These are phyloP conservation scores for Enoplosus armatus DNA, from an alignment of 2,797 vertebrate species.

Conservation along the genomic window DNA sequence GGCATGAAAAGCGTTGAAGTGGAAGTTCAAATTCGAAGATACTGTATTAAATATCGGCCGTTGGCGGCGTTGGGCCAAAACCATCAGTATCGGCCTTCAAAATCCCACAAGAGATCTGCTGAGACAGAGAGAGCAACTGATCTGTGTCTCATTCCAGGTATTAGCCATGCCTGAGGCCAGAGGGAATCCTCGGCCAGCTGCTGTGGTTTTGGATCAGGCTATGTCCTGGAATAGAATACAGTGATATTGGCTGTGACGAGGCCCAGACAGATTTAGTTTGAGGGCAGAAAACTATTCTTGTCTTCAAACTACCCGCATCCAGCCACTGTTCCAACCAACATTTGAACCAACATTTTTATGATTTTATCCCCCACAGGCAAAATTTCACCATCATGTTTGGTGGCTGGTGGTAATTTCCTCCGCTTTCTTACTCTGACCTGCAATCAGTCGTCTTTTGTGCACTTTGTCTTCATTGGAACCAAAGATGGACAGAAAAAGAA, in stretches of 20 bases:
- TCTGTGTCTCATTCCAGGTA: conserved; percentile 68
- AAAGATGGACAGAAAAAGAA: conserved; percentile 16
- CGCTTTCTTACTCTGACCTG: conserved; percentile 40
- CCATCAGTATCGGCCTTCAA: conserved; percentile 62
- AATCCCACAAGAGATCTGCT: conserved; percentile 55
- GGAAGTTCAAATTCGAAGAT: conserved; percentile 45
- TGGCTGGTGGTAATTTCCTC: conserved; percentile 51
- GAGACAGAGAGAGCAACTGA: conserved; percentile 61
- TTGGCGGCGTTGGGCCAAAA: conserved; percentile 32
- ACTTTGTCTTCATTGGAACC: conserved; percentile 56
- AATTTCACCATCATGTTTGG: conserved; percentile 36
- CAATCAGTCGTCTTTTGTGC: conserved; percentile 48
- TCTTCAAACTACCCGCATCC: conserved; percentile 45
- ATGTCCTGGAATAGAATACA: conserved; percentile 62
- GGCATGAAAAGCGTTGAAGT: conserved; percentile 29
- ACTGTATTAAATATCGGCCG: conserved; percentile 47
- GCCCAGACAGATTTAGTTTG: conserved; percentile 60
- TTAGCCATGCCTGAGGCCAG: conserved; percentile 63
- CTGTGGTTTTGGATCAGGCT: conserved; percentile 71
- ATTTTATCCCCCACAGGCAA: conserved; percentile 39
- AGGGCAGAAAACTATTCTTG: conserved; percentile 61
- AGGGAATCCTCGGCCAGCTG: conserved; percentile 72
- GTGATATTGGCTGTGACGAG: conserved; percentile 50
- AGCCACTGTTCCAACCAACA: conserved; percentile 50
- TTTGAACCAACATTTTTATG: conserved; percentile 16